Evolutionary conservation across 2,113 vertebrate species (phyloP).

Genomic region (Helogale parvula): DNA sequence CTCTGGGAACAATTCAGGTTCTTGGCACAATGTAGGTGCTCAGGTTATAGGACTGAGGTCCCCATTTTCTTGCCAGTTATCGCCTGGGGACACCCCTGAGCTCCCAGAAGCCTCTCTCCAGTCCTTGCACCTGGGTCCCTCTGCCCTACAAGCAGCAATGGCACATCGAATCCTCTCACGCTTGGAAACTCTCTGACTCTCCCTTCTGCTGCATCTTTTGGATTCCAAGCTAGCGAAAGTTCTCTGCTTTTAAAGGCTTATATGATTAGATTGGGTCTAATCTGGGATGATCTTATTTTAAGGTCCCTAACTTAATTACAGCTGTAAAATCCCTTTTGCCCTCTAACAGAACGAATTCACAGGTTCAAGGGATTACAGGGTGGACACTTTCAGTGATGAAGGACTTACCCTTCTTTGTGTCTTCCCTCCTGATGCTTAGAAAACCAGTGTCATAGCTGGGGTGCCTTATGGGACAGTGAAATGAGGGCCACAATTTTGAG

Average conservation of each 20-base stretch:
- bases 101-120: background rate
- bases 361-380: background rate
- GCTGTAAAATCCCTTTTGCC: background rate
- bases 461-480: no score
- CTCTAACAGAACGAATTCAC: background rate
- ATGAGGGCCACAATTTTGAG: no score
- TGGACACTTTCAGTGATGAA: background rate
- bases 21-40: background rate
- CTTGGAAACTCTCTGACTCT: background rate
- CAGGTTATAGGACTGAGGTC: no score
- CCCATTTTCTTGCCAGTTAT: background rate
- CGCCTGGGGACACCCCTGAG: background rate
- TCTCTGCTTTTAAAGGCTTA: background rate
- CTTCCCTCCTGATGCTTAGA: background rate
- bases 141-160: background rate
- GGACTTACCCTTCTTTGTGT: background rate
- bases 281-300: background rate
- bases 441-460: background rate
- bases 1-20: background rate
- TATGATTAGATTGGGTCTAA: background rate
- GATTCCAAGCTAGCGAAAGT: background rate
- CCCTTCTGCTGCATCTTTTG: background rate
- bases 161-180: background rate
- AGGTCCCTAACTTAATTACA: background rate
- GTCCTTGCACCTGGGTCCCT: accelerated